Base-by-base conservation (phyloP, 2,113 vertebrate species). In the Semnornis frantzii region DNA sequence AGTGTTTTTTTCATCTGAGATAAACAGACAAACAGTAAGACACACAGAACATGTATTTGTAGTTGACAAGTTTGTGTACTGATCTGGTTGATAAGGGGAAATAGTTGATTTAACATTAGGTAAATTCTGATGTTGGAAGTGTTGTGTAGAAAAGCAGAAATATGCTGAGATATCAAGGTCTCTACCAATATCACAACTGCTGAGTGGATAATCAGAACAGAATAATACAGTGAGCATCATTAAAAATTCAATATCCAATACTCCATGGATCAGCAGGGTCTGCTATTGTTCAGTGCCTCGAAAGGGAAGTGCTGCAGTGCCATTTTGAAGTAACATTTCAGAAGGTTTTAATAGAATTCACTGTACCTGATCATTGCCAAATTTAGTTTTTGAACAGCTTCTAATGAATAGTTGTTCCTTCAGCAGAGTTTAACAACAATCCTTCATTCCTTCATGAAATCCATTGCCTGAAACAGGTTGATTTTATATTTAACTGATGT, bases 401-500 rank as follows among this genome's bases (percentile, higher is more conserved):
- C 52, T 85, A 72, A 76, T 34, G 10, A 64, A 39, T n/a, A 68
- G 28, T 33, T 89, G 82, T 76, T 91, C 58, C 92, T 90, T 84
- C 59, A 83, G 55, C 80, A 52, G 2, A 18, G 46, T 93, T 94
- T 81, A 95, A 52, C 70, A 95, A 15, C 30, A 72, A 37, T 92
- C 37, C 24, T 90, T 89, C 50, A 74, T 84, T 62, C 23, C 24
- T 93, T 82, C 37, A 37, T 94, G 78, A 95, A 96, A 96, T 65
- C 31, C 71, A 79, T 92, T 88, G 73, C 96, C n/a, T 96, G 30
- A 90, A 87, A 82, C 52, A 94, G 74, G 86, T 46, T 70, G 63
- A 90, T 93, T 96, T 96, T 76, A 93, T 88, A 96, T 97, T 96
- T 92, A 97, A 95, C 58, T 93, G 83, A 79, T 69, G 96, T 77